These are phyloP conservation scores for Sphenodon punctatus DNA, from an alignment of 2,797 vertebrate species.

Conservation along the genomic window DNA sequence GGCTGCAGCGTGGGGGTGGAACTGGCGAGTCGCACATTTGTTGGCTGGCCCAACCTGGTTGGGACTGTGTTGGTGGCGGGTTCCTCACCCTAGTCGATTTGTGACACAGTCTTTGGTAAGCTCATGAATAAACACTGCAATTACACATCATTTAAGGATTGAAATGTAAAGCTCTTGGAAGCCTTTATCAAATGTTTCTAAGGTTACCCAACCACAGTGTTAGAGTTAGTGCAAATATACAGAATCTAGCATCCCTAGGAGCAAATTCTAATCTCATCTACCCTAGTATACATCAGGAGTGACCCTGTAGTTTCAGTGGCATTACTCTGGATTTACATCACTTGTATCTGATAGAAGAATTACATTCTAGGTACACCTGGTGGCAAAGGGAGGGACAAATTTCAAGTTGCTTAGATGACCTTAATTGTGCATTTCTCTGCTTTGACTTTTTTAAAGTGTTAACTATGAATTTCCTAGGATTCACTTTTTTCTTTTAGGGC, in stretches of 20 bases:
- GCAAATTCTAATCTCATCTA: neutral
- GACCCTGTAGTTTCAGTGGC: slow-evolving; percentile 5
- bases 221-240: neutral
- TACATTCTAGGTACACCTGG: slow-evolving; percentile 5
- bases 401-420: slow-evolving; percentile 9
- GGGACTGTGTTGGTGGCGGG: no score
- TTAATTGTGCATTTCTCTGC: neutral
- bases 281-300: neutral
- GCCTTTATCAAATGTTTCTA: neutral
- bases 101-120: neutral
- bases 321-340: neutral
- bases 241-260: neutral
- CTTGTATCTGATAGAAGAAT: neutral
- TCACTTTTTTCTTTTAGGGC: neutral
- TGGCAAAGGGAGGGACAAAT: slow-evolving; percentile 12
- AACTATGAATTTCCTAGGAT: slow-evolving; percentile 35
- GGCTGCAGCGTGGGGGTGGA: no score
- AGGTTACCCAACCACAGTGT: no score
- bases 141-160: neutral
- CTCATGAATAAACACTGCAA: slow-evolving; percentile 20
- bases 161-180: slow-evolving; percentile 2
- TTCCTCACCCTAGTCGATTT: no score
- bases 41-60: no score
- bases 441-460: neutral
- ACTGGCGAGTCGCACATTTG: no score